phyloP scores from a whole-genome alignment of 2,797 vertebrate species.

The Pangasius sanitwongsei region DNA sequence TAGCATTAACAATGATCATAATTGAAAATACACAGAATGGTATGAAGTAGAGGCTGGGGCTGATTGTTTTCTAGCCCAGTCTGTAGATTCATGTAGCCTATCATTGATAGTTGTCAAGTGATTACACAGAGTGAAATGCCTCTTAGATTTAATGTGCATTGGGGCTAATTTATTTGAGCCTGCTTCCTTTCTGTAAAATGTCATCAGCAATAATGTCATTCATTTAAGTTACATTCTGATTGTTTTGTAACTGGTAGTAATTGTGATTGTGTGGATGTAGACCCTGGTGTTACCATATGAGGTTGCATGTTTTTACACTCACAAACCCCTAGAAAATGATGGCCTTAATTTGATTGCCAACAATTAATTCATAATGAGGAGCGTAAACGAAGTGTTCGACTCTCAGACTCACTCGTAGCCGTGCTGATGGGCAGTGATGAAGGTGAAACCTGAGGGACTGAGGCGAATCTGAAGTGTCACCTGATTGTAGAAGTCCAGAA shows the following conservation, averaged over 20 bases:
- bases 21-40: neutral
- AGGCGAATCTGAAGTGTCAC: slow-evolving; percentile 81
- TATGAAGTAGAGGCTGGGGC: neutral
- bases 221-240: neutral
- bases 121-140: neutral
- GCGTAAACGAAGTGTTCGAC: neutral
- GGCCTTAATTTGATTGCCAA: neutral
- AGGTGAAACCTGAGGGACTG: slow-evolving; percentile 68
- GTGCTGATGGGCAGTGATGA: slow-evolving; percentile 76
- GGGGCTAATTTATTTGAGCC: neutral
- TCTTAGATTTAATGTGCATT: neutral
- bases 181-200: neutral
- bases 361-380: neutral
- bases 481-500: slow-evolving; percentile 75
- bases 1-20: neutral
- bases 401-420: slow-evolving; percentile 78
- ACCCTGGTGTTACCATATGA: neutral
- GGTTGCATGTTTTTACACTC: neutral
- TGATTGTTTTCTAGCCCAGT: neutral
- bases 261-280: neutral
- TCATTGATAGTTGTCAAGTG: neutral
- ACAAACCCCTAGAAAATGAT: neutral
- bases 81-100: neutral
- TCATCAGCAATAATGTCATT: neutral
- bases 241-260: neutral